Base-by-base conservation (phyloP, 2,888 invertebrate genomes). In the Coecobrya sp. region DNA sequence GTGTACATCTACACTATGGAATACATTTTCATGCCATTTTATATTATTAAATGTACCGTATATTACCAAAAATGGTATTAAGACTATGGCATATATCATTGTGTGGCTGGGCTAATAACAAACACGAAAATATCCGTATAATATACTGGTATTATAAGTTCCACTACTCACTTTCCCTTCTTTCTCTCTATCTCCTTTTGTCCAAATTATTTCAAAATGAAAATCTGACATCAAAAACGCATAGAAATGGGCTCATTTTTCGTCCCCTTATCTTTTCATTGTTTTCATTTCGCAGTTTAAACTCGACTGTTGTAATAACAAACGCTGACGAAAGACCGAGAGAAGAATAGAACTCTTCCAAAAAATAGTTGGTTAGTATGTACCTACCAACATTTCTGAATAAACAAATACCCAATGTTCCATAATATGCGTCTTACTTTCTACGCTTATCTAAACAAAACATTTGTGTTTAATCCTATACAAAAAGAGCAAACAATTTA, bases 191-290 rank as follows among this genome's bases (percentile, higher is more conserved):
- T 62, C 45, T 49, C 30, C 7, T 4, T 76, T 49, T 16, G 22
- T 25, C 11, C 76, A 86, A 91, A 91, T 87, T 73, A 90, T 86
- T 91, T 91, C 93, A 91, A 91, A 93, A 93, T 91, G 90, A 90
- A 93, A 93, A 91, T 93, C 85, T 93, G 59, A 84, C 65, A 89
- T 91, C 82, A 68, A 88, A 93, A 91, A 88, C 84, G 93, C 93
- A 93, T 93, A 87, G 70, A 89, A 93, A 93, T 91, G 86, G 68
- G 49, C 88, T 91, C 86, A 93, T 93, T 92, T 92, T 45, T 42
- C 70, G 22, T 68, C 88, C 45, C 76, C 36, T 36, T 4, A 16
- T 76, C 42, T 86, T 65, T 59, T 86, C 86, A 86, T 36, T 68
- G 70, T 68, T 86, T 86, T 86, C 52, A 70, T 70, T 68, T 84